Base-by-base conservation (phyloP, 2,888 invertebrate genomes). In the Ectemnius cavifrons region DNA sequence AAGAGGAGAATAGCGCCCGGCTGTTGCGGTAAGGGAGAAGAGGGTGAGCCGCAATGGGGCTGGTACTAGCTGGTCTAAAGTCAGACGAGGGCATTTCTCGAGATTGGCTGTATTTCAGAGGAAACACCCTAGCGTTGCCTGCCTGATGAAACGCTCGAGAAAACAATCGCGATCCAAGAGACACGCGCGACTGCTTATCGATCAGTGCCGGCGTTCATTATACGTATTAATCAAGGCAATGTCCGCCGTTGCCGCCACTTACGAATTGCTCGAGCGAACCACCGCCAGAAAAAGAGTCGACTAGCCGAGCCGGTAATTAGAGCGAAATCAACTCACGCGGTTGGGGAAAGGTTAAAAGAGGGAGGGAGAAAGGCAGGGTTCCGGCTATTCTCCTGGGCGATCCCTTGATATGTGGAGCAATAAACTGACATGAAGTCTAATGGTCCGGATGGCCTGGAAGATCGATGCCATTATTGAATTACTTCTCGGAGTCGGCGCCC, bases 341-440 rank as follows among this genome's bases (percentile, higher is more conserved):
- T 2, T 64, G 71, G 63, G 65, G 68, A 73, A 76, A 72, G 80
- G 70, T 71, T 72, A 76, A 73, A 60, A 64, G 75, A 75, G 71
- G 63, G 63, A 67, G 58, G 27, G 46, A 18, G 58, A 13, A 14
- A 3, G 67, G 20, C 64, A 71, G 75, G 49, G 58, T 64, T 56
- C 62, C 61, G 74, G 73, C 71, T 68, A 77, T 79, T 73, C 83
- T 83, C 83, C 77, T 81, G 86, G 85, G 87, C 83, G 84, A 88
- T 79, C 83, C 85, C 80, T 86, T 89, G 87, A 89, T 88, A 83
- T 88, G 89, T 89, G 84, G 88, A 80, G 86, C 89, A 89, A 90
- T 90, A 90, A 90, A 89, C 86, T 85, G 87, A 88, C 86, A 84
- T 82, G 80, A 86, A 85, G 85, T 86, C 87, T 88, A 87, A 89